Base-by-base conservation (phyloP, 1,140 invertebrate species). In the Polyergus mexicanus region DNA sequence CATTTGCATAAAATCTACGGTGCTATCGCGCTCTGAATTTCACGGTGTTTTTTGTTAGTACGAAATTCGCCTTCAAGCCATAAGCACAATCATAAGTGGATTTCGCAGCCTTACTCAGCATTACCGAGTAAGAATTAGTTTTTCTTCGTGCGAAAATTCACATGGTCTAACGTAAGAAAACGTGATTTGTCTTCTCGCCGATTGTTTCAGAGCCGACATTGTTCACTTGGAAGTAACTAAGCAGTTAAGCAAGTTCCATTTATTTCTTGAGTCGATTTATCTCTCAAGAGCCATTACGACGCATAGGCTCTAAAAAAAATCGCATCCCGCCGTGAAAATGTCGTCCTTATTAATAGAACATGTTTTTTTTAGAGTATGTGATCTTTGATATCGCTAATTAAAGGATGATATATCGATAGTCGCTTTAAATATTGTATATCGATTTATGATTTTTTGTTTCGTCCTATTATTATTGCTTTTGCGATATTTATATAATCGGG, bases 1-100 rank as follows among this genome's bases (percentile, higher is more conserved):
- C 35, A 41, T 80, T 80, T 80, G 65, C 77, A 80, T 80, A 80
- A 80, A 80, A 80, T 71, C 16, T 69, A 13, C 19, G 13, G 11
- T 35, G 76, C n/a, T 68, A 35, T 58, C 47, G 63, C n/a, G 77
- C 16, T 25, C 13, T 22, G 35, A 69, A 71, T 58, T 80, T 69
- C 22, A 44, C 22, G 51, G n/a, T 4, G 19, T 65, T 78, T 78
- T 78, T 54, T 35, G 22, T 1, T 16, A 6, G 16, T 5, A 11
- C 22, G 22, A 22, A 58, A 71, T 80, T 80, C 25, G 16, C 35
- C 6, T 32, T 56, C 22, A 35, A 60, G 22, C 10, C 35, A 28
- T 56, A 68, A 54, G 47, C 44, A 38, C 16, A 35, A 54, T 51
- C 35, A 10, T 25, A 58, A 22, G 7, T 69, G 8, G 35, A 41